Evolutionary conservation across 2,888 invertebrate genomes (phyloP), one percentile per base, ranked within the genome.

Genomic region (Amphipoea lucens): DNA sequence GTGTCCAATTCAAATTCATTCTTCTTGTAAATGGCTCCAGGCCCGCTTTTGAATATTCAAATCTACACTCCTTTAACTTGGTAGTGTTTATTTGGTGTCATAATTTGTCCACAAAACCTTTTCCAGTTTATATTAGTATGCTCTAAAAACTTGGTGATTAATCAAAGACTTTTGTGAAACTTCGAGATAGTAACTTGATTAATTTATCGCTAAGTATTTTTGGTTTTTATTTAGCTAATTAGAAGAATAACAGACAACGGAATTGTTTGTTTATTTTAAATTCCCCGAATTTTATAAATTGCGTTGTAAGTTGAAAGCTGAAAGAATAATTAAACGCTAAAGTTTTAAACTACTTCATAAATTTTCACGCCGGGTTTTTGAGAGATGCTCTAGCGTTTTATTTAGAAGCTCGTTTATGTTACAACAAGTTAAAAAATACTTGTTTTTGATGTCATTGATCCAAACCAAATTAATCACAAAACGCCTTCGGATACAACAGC

Each of bases 1-100:
- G 69, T 80, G 90, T 85, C 81, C 75, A 90, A 91, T 89, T 90
- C 77, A 86, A 90, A 91, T 87, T 89, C 86, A 81, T 87, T 88
- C 76, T 89, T 90, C 84, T 84, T 87, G 84, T 89, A 88, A 90
- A 90, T 89, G 75, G 79, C 87, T 91, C 57, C 65, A 81, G 82
- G 86, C 82, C 76, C 76, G 73, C 83, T 88, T 88, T 89, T 91
- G 90, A 91, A 91, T 92, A 92, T 91, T 91, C 90, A 92, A 89
- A 90, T 86, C 60, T 71, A 82, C 74, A 72, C 67, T 74, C 63
- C 67, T 68, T 60, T 45, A 88, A 88, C 84, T 89, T 81, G 60
- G 77, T 78, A 74, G 82, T 89, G 87, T 90, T 90, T 89, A 87
- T 90, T 90, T 84, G 60, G 62, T 85, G 75, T 83, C 82, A 86